phyloP scores from a whole-genome alignment of 2,113 vertebrate genomes.

The Neopipo cinnamomea region DNA sequence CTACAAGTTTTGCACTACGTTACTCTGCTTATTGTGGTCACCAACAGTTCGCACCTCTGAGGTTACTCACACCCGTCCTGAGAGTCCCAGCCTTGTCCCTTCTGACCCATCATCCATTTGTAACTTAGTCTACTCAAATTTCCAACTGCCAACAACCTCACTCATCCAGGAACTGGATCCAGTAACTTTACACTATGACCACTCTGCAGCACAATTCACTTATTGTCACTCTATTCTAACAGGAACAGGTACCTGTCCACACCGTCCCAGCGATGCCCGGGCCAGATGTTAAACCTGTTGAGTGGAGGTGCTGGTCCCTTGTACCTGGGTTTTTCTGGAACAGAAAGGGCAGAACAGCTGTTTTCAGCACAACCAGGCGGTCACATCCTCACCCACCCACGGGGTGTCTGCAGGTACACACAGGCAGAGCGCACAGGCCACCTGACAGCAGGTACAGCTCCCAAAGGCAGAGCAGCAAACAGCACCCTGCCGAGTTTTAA shows the following conservation, averaged over 20 bases:
- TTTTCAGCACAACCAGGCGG: fast-evolving
- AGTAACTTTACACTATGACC: background rate
- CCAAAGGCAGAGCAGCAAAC: background rate
- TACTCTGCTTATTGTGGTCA: background rate
- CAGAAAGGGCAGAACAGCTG: background rate
- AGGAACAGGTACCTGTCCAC: constrained; percentile 83
- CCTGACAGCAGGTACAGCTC: background rate
- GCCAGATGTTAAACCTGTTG: constrained; percentile 91
- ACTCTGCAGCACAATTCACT: fast-evolving
- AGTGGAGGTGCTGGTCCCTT: constrained; percentile 88
- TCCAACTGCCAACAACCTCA: fast-evolving
- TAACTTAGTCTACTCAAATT: fast-evolving
- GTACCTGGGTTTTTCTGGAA: constrained; percentile 86
- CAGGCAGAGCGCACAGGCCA: background rate
- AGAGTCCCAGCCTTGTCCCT: background rate
- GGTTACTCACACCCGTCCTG: too few species aligned
- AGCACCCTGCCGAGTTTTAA: background rate
- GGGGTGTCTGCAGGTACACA: background rate
- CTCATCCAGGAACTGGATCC: fast-evolving
- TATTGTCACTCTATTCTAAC: fast-evolving
- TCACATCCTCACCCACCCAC: background rate
- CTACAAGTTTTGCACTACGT: fast-evolving
- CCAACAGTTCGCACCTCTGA: fast-evolving
- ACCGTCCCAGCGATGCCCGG: constrained; percentile 96
- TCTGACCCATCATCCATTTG: fast-evolving